Evolutionary conservation across 1,140 invertebrate genomes (phyloP), one percentile per base, ranked within the genome.

Genomic region (Hirudo medicinalis): DNA sequence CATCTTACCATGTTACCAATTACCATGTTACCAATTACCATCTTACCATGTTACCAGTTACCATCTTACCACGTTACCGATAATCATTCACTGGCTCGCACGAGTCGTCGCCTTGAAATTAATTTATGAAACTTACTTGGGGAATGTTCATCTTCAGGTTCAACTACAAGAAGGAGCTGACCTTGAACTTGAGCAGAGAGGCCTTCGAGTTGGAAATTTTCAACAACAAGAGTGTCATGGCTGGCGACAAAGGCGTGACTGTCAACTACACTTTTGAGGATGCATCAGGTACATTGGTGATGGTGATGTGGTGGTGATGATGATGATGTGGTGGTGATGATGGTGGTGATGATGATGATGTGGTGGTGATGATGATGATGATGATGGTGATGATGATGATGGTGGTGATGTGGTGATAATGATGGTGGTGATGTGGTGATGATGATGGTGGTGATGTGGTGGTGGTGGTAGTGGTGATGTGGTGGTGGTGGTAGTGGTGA

Each of bases 231-330:
- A 43, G 72, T 25, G 55, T 70, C 0, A 76, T 78, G 76, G 73
- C 75, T 20, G 77, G 77, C 27, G 55, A 73, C 20, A 17, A 63
- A 4, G 76, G 77, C n/a, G 73, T 74, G 6, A 70, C 76, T n/a
- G 76, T 60, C 25, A 76, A 76, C 73, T 72, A 76, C n/a, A 74
- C 74, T 19, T 57, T 25, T n/a, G 54, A 25, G 25, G 54, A 57
- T n/a, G 2, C 54, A 25, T n/a, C 20, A 57, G 9, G 20, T n/a
- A 9, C 20, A 9, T n/a, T 57, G 54, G 9, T 57, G 54, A 25
- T 57, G 25, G 9, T 57, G 54, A 25, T 57, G 54, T 9, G 9
- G 9, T 9, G 54, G 9, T 5, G 54, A 57, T 9, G 54, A 57
- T 57, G 54, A 57, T 57, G 54, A 57, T n/a, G 9, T 57, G 54